These are phyloP conservation scores for Conomelus anceps DNA, from an alignment of 2,888 invertebrate species.

Conservation along the genomic window DNA sequence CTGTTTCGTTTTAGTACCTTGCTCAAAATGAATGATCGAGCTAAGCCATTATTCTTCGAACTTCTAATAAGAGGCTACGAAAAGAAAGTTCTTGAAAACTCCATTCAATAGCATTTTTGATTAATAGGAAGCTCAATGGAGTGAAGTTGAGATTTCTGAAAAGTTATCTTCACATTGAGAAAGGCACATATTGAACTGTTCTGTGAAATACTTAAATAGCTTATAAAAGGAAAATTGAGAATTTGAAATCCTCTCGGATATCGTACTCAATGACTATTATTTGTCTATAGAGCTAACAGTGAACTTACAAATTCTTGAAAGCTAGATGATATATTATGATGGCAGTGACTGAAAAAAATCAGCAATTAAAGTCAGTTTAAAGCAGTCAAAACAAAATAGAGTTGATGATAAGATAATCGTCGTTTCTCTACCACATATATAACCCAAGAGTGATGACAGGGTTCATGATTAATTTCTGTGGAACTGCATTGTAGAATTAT, in stretches of 20 bases:
- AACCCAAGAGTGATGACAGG: too few species aligned
- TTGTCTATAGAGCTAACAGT: background rate
- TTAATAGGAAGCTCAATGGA: background rate
- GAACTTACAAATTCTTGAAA: too few species aligned
- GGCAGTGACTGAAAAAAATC: too few species aligned
- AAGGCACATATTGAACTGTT: background rate
- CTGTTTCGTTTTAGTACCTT: background rate
- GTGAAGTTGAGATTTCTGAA: background rate
- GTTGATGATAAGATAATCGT: too few species aligned
- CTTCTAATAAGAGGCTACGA: background rate
- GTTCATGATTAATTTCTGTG: too few species aligned
- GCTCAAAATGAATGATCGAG: background rate
- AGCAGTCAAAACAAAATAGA: too few species aligned
- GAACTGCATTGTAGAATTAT: too few species aligned
- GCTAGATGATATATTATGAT: too few species aligned
- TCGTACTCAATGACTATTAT: background rate
- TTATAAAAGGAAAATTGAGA: background rate
- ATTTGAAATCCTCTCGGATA: background rate
- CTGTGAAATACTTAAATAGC: background rate
- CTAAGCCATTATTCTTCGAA: background rate
- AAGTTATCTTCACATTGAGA: background rate
- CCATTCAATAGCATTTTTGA: background rate
- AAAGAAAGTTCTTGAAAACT: background rate
- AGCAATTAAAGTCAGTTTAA: too few species aligned
- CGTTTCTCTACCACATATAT: too few species aligned